Percentiles rank a stretch among this genome's conserved stretches.
Conservation (phyloP, 2,888 invertebrate species). For the Emmelina monodactyla region DNA sequence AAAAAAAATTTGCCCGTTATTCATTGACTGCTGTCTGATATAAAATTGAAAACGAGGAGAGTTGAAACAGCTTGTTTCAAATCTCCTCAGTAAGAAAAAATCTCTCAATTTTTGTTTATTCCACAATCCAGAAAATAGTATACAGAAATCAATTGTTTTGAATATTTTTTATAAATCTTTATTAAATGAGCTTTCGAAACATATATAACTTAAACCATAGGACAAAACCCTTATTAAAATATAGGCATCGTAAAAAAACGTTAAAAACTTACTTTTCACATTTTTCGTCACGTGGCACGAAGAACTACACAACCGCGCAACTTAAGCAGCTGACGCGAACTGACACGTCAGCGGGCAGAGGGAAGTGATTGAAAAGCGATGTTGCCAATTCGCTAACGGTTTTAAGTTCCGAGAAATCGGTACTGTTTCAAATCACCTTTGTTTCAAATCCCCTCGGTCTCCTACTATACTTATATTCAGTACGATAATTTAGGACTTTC, state of each 20-base stretch:
- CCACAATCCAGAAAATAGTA: slow-evolving; percentile 4
- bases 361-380: slow-evolving; percentile 7
- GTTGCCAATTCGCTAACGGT: slow-evolving; percentile 12
- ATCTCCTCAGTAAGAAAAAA: slow-evolving; percentile 8
- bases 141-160: slow-evolving; percentile 6
- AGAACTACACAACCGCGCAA: slow-evolving; percentile 3
- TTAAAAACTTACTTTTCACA: slow-evolving; percentile 5
- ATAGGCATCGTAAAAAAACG: slow-evolving; percentile 7
- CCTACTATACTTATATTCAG: too few relatives aligned
- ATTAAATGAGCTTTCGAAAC: slow-evolving; percentile 8
- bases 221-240: slow-evolving; percentile 9
- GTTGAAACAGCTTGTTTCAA: slow-evolving; percentile 10
- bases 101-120: slow-evolving; percentile 4
- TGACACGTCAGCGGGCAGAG: slow-evolving; percentile 4
- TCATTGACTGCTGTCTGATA: slow-evolving; percentile 4
- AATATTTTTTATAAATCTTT: slow-evolving; percentile 8
- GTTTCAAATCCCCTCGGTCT: slow-evolving; percentile 5
- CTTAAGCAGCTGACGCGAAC: slow-evolving; percentile 7
- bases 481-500: too few relatives aligned
- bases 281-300: slow-evolving; percentile 5
- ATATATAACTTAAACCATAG: slow-evolving; percentile 5
- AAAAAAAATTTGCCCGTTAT: slow-evolving; percentile 3
- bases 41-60: slow-evolving; percentile 8
- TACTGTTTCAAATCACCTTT: slow-evolving; percentile 8
- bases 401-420: slow-evolving; percentile 9